A percentile compares a stretch with the other conserved stretches of the same genome.
phyloP scores from a whole-genome alignment of 2,797 vertebrate species.

The Crocidura indochinensis region DNA sequence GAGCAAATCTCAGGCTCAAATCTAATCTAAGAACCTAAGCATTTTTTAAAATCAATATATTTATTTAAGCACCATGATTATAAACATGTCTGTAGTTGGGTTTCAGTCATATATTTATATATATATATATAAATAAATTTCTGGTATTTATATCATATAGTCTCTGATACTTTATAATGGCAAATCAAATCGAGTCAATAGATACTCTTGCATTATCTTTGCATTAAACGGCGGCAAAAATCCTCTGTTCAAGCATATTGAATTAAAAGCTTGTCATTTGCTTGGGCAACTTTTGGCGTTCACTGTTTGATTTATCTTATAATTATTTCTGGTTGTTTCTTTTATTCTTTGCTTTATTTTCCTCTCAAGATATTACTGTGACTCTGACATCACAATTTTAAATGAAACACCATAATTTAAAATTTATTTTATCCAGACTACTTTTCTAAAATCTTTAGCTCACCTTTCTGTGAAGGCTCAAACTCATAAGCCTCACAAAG shows the following conservation, averaged over 20 bases:
- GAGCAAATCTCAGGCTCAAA: no score
- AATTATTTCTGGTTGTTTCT: background rate
- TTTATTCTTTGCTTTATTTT: slow-evolving; percentile 14
- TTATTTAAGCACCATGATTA: no score
- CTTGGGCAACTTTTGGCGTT: background rate
- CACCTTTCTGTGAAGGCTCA: background rate
- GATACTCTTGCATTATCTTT: background rate
- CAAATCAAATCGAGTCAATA: background rate
- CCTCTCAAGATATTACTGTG: background rate
- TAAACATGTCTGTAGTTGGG: no score
- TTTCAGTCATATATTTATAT: no score
- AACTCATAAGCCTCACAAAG: background rate
- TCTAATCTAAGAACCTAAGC: no score
- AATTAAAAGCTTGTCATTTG: slow-evolving; percentile 16
- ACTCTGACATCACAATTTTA: background rate
- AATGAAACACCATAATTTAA: slow-evolving; percentile 15
- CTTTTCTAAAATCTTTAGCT: background rate
- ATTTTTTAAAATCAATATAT: no score
- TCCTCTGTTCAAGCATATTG: background rate
- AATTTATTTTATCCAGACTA: background rate
- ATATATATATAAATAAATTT: background rate
- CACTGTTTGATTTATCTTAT: slow-evolving; percentile 27
- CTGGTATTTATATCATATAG: background rate
- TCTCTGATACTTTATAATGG: background rate
- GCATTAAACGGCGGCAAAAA: background rate